phyloP scores from a whole-genome alignment of 2,113 vertebrate species.

The Paralichthys olivaceus region DNA sequence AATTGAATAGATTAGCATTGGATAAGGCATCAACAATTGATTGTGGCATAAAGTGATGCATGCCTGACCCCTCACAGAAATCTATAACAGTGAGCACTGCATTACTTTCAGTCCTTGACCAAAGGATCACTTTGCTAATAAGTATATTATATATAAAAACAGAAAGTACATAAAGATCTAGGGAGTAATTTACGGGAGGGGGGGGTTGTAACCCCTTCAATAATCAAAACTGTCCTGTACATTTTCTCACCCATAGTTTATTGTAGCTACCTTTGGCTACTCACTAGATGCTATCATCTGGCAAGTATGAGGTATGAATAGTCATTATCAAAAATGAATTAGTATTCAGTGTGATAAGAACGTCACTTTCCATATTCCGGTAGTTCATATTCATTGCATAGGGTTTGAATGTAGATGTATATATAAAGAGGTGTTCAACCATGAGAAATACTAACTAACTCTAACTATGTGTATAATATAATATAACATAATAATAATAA shows the following conservation, averaged over 20 bases:
- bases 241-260: too few species aligned
- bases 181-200: too few species aligned
- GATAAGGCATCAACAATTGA: slow-evolving; percentile 15
- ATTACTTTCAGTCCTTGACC: background rate
- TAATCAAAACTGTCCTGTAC: too few species aligned
- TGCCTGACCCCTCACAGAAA: background rate
- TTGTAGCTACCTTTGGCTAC: too few species aligned
- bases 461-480: background rate
- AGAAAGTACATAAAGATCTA: too few species aligned
- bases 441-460: background rate
- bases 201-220: too few species aligned
- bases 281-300: too few species aligned
- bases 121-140: background rate
- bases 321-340: too few species aligned
- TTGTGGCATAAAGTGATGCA: slow-evolving; percentile 3
- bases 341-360: too few species aligned
- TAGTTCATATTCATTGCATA: background rate
- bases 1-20: slow-evolving; percentile 28
- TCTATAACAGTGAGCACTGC: background rate
- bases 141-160: too few species aligned
- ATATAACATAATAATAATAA: background rate
- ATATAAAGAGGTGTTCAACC: background rate
- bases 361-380: background rate
- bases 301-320: too few species aligned
- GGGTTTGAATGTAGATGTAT: background rate